Base-by-base conservation (phyloP, 1,140 invertebrate species). In the Campodea augens region DNA sequence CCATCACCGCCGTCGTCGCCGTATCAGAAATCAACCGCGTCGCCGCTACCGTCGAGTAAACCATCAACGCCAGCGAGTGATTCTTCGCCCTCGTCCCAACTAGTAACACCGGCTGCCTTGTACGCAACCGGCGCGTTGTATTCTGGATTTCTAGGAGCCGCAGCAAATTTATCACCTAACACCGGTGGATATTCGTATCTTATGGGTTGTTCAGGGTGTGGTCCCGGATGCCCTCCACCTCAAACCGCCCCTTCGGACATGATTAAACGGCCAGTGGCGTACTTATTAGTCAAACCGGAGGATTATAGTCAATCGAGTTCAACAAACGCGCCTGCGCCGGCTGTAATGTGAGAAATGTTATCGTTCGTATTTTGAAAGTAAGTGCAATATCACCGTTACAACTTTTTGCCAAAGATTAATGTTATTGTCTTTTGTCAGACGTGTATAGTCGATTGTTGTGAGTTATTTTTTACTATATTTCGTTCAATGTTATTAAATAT, bases 41-140 rank as follows among this genome's bases (percentile, higher is more conserved):
- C 70, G 53, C 71, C 71, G 4, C 49, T 52, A 10, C 19, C 19
- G 19, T 10, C 12, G 7, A 20, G 5, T 42, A 22, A 10, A 42
- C 10, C 18, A 10, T 7, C 41, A 5, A 25, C 38, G 5, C 23
- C 39, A 15, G 21, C 44, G 15, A 23, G 3, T n/a, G 13, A 19
- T 10, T 41, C 51, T 40, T 19, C 44, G 29, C 29, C 44, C 1
- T 32, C 45, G 20, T 27, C 50, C 25, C 27, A 7, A 10, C 27
- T 32, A 15, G 27, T 15, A 7, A 32, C 27, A 7, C 27, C 27
- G 27, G 27, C 27, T 10, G 27, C 27, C 27, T 15, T 32, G 7
- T 32, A 32, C 27, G 27, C 27, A 7, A 32, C 7, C 27, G 15
- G 27, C 27, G 7, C 27, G 7, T 10, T 32, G 7, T 32, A 32